phyloP scores from a whole-genome alignment of 2,888 invertebrate genomes.

The Tetranychus truncatus region DNA sequence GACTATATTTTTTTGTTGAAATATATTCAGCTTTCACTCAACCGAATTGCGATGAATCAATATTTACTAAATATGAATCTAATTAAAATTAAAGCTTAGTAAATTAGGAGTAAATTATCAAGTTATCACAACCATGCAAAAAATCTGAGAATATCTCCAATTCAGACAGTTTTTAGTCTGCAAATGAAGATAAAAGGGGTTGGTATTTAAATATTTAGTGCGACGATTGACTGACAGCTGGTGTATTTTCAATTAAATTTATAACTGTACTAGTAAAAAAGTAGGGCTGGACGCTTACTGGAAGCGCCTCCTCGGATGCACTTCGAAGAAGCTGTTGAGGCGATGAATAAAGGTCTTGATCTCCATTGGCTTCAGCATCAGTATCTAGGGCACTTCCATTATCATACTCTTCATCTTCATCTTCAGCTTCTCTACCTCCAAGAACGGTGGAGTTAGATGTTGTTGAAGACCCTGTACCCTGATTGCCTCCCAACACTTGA shows the following conservation, averaged over 20 bases:
- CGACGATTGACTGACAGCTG: background rate
- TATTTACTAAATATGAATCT: background rate
- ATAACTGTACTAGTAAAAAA: conserved; percentile 1
- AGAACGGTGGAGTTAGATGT: conserved; percentile 11
- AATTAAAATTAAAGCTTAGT: background rate
- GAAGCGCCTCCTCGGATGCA: conserved; percentile 12
- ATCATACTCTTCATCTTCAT: conserved; percentile 14
- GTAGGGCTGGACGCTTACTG: conserved; percentile 7
- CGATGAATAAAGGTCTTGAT: conserved; percentile 13
- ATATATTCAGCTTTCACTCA: too few relatives aligned
- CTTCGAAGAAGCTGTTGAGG: conserved; percentile 11
- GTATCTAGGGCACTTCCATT: conserved; percentile 13
- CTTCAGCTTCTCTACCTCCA: conserved; percentile 11
- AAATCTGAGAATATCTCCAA: background rate
- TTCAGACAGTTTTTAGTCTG: background rate
- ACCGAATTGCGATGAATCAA: too few relatives aligned
- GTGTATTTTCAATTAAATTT: background rate
- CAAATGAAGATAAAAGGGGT: background rate
- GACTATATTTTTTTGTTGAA: too few relatives aligned
- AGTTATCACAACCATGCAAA: background rate
- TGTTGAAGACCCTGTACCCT: conserved; percentile 1
- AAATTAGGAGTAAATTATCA: background rate
- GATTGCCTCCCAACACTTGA: background rate
- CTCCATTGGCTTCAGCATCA: conserved; percentile 7
- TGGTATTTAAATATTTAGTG: background rate